Conservation (phyloP, 2,113 vertebrate species). For the Alligator mississippiensis region DNA sequence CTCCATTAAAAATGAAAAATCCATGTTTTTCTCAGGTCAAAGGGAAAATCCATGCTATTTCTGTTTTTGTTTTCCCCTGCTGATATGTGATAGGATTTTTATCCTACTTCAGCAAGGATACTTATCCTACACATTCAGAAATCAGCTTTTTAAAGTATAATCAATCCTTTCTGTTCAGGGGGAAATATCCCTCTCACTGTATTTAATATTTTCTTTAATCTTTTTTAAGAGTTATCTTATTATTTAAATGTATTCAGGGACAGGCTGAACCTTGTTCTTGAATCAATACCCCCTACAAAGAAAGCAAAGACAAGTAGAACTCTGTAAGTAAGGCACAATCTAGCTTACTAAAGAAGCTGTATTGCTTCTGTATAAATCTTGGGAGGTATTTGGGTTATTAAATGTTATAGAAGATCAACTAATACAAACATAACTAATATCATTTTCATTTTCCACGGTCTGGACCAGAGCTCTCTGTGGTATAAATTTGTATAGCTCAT, state of each 20-base stretch:
- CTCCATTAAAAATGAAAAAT: too few relatives aligned
- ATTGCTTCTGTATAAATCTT: too few relatives aligned
- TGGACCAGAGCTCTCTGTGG: neutral
- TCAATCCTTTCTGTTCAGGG: neutral
- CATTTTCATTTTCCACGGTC: too few relatives aligned
- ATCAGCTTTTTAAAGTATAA: neutral
- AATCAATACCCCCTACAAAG: neutral
- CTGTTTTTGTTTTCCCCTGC: too few relatives aligned
- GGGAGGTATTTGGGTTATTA: too few relatives aligned
- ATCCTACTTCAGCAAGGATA: neutral
- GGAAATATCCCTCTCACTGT: neutral
- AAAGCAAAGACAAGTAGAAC: neutral
- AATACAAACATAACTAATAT: too few relatives aligned
- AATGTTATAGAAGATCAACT: too few relatives aligned
- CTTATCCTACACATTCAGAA: neutral
- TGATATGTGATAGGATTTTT: neutral
- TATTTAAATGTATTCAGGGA: neutral
- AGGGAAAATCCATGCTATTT: too few relatives aligned
- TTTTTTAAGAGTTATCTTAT: neutral
- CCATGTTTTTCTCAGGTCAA: too few relatives aligned
- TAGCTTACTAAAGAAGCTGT: too few relatives aligned
- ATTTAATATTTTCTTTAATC: neutral
- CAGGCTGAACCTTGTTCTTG: neutral
- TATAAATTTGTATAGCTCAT: neutral
- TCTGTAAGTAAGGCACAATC: too few relatives aligned